A percentile compares a stretch with the other conserved stretches of the same genome.
Evolutionary conservation across 2,113 vertebrate species (phyloP).

Genomic region (Apodemus speciosus): DNA sequence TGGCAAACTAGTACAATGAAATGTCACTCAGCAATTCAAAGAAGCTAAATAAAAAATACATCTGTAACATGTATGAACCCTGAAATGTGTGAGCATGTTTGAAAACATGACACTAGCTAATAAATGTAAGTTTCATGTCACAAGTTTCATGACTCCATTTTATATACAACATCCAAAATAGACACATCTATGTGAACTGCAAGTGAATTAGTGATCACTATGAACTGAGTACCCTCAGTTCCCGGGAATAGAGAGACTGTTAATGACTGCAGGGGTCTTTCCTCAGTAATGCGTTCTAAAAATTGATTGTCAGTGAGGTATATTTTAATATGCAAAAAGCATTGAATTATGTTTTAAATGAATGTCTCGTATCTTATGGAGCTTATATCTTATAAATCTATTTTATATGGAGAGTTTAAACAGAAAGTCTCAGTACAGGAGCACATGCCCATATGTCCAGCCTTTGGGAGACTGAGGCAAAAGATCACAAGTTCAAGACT

Average conservation of each 20-base stretch:
- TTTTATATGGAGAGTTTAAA: background rate
- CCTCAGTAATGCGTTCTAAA: background rate
- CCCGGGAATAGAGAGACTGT: background rate
- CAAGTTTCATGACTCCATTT: background rate
- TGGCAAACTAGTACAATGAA: background rate
- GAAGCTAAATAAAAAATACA: background rate
- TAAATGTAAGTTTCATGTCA: background rate
- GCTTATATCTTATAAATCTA: background rate
- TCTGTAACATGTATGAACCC: background rate
- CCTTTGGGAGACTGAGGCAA: background rate
- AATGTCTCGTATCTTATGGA: too few species aligned
- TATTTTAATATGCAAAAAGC: background rate
- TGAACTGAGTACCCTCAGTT: background rate
- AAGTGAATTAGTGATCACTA: background rate
- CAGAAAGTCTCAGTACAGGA: background rate
- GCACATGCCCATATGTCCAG: background rate
- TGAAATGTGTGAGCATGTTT: background rate
- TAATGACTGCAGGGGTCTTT: background rate
- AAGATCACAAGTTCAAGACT: background rate
- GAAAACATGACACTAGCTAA: background rate
- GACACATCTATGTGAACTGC: background rate
- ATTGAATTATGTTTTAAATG: background rate
- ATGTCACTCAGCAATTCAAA: background rate
- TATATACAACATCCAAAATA: background rate
- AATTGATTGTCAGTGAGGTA: background rate